phyloP scores from a whole-genome alignment of 2,888 invertebrate genomes.

The Heteromurus nitidus region DNA sequence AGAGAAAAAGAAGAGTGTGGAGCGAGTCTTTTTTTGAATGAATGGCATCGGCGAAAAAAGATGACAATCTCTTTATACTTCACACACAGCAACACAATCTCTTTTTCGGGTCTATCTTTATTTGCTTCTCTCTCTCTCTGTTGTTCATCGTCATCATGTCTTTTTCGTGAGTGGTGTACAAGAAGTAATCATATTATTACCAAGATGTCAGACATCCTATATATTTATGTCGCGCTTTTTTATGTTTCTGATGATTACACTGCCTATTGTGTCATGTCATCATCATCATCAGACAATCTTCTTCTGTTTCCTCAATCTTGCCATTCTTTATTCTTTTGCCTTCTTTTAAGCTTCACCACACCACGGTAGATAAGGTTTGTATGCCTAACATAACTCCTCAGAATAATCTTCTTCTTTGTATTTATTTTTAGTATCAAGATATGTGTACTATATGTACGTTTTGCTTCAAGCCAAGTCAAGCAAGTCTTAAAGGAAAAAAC shows the following conservation, averaged over 20 bases:
- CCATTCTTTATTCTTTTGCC: slow-evolving; percentile 25
- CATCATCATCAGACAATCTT: slow-evolving; percentile 41
- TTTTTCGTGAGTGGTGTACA: slow-evolving; percentile 7
- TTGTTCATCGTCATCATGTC: slow-evolving; percentile 9
- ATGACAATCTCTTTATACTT: slow-evolving; percentile 40
- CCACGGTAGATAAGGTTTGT: too few species aligned
- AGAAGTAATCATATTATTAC: slow-evolving; percentile 40
- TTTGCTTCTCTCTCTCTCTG: slow-evolving; percentile 25
- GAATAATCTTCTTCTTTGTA: too few species aligned
- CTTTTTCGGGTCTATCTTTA: slow-evolving; percentile 31
- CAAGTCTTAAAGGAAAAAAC: slow-evolving; percentile 9
- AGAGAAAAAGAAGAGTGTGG: too few species aligned
- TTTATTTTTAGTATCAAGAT: too few species aligned
- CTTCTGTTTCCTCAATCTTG: slow-evolving; percentile 42
- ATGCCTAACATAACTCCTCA: too few species aligned
- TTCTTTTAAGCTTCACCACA: too few species aligned
- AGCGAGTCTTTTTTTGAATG: slow-evolving; percentile 9
- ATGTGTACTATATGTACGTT: not conserved
- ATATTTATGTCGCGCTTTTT: too few species aligned
- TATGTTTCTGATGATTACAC: slow-evolving; percentile 30
- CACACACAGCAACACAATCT: too few species aligned
- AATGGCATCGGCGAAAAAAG: not conserved
- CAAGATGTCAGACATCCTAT: slow-evolving; percentile 31
- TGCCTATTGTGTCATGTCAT: slow-evolving; percentile 52
- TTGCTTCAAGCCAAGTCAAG: slow-evolving; percentile 31